Evolutionary conservation across 2,888 invertebrate genomes (phyloP).

Genomic region (Parapristionchus giblindavisi): DNA sequence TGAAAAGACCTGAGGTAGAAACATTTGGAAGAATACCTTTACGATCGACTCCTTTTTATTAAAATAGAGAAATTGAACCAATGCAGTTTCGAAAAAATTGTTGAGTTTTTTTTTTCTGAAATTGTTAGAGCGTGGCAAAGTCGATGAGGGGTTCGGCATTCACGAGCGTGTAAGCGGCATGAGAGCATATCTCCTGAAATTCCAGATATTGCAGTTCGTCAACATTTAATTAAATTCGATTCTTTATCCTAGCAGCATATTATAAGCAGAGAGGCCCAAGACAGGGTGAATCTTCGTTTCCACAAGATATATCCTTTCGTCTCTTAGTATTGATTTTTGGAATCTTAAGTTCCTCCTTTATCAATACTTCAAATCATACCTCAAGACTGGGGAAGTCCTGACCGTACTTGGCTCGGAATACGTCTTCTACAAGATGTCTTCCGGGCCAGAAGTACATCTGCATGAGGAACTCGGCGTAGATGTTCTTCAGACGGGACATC

Average conservation of each 20-base stretch:
- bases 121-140: background rate
- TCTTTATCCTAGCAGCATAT: too few relatives aligned
- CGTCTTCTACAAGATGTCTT: constrained; percentile 6
- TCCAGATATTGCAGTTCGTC: too few relatives aligned
- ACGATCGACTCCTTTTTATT: background rate
- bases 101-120: background rate
- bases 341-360: too few relatives aligned
- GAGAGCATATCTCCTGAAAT: background rate
- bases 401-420: background rate
- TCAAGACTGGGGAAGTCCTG: background rate
- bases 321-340: too few relatives aligned
- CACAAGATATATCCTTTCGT: too few relatives aligned
- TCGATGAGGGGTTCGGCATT: constrained; percentile 8
- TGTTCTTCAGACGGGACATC: constrained; percentile 11
- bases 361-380: background rate
- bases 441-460: constrained; percentile 20
- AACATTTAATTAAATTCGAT: too few relatives aligned
- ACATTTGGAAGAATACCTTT: too few relatives aligned
- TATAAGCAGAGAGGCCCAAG: too few relatives aligned
- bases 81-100: background rate
- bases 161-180: constrained; percentile 3
- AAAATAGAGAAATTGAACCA: background rate
- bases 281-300: too few relatives aligned
- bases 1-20: too few relatives aligned
- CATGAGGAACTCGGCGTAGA: constrained; percentile 31